Conservation (phyloP, 2,797 vertebrate genomes). For the Mustela erminea region DNA sequence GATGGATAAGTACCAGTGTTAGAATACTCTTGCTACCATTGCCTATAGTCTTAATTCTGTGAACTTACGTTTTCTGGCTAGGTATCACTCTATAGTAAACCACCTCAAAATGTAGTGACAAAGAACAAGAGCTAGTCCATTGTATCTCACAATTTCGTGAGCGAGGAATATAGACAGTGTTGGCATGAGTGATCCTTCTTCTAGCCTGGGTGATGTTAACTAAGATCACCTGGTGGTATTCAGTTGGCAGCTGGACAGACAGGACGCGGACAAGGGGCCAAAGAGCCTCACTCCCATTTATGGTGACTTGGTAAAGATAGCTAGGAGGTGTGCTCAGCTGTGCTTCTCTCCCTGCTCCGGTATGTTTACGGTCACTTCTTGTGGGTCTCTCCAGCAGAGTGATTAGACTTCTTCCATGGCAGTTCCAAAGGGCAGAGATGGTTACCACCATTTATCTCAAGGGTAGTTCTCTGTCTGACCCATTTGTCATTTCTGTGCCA, state of each 20-base stretch:
- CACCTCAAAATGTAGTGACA: neutral
- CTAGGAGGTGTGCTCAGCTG: neutral
- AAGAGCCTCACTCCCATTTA: neutral
- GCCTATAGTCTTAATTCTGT: neutral
- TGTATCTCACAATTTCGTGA: neutral
- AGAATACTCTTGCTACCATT: neutral
- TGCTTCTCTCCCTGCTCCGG: neutral
- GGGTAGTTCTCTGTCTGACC: neutral
- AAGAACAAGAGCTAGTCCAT: neutral
- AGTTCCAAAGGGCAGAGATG: neutral
- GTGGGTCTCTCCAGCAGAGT: neutral
- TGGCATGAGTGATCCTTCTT: neutral
- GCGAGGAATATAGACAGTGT: neutral
- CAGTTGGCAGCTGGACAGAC: neutral
- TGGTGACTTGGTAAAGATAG: too few relatives aligned
- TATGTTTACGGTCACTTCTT: neutral
- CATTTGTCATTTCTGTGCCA: neutral
- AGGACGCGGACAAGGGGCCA: neutral
- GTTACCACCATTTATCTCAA: neutral
- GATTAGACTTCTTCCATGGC: neutral
- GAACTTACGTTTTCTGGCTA: neutral
- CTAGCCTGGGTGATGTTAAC: neutral
- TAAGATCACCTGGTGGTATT: neutral
- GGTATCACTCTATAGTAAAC: neutral
- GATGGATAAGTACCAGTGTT: neutral